Percentiles rank a stretch among this genome's conserved stretches.
Evolutionary conservation across 1,140 invertebrate species (phyloP).

Genomic region (Pentalonia nigronervosa): DNA sequence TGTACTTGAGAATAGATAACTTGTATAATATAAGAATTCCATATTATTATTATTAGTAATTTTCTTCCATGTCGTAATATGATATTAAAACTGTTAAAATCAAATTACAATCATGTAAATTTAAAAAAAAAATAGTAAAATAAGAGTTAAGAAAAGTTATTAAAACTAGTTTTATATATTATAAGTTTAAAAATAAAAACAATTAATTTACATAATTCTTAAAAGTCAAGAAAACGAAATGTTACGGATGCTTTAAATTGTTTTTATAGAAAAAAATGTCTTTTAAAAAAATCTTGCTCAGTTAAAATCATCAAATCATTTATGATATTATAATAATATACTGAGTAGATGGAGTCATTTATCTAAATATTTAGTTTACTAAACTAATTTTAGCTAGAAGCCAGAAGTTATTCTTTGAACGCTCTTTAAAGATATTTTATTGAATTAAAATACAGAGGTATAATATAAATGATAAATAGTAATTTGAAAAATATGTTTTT

Average conservation of each 20-base stretch:
- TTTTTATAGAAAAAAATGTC: no score
- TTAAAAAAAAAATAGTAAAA: background rate
- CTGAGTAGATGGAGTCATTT: background rate
- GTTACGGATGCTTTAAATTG: no score
- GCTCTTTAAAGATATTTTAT: background rate
- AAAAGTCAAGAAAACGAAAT: background rate
- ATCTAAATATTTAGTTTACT: background rate
- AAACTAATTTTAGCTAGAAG: background rate
- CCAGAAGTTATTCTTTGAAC: background rate
- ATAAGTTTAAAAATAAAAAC: background rate
- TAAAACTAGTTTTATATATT: background rate
- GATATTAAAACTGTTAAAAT: background rate
- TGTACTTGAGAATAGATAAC: no score
- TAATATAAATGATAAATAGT: background rate
- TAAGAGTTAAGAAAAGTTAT: background rate
- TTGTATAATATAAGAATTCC: no score
- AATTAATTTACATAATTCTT: background rate
- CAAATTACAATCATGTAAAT: background rate
- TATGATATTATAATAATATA: background rate
- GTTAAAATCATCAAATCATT: background rate
- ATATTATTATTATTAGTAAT: no score
- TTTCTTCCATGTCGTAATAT: background rate
- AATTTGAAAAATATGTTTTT: background rate
- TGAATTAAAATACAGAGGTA: background rate
- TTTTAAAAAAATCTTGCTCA: no score